Evolutionary conservation across 2,113 vertebrate genomes (phyloP), one percentile per base, ranked within the genome.

Genomic region (Alces alces): DNA sequence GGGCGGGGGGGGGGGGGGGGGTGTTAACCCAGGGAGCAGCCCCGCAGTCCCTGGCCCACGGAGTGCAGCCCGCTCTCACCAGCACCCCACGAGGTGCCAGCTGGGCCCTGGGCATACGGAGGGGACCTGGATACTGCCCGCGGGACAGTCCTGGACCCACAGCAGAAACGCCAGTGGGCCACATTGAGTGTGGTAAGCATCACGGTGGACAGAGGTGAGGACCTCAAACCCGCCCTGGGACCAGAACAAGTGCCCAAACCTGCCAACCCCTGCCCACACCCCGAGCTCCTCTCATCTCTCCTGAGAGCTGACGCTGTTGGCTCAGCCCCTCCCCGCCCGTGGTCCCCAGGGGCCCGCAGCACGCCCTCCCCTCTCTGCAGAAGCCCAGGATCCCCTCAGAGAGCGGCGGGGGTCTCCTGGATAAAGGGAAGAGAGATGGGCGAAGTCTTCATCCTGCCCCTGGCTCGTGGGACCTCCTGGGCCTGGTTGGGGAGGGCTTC

Each of bases 11-110:
- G n/a, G n/a, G n/a, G n/a, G n/a, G n/a, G 11, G 45, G 54, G 47
- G 5, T 0, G 14, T 12, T 43, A 7, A 27, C 6, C 21, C 30
- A 17, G 54, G 0, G 2, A 66, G n/a, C 8, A n/a, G 25, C 43
- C 0, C 1, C 0, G 0, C 1, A 19, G 14, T 7, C 13, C 14
- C 50, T 4, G 43, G 52, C 3, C 30, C 8, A 0, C 0, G 23
- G 17, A 64, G 58, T 1, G 21, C 15, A 19, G 28, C 10, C 12
- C 1, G 0, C 52, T 23, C 2, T 19, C 13, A 12, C 54, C 11
- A 85, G 79, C 70, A 47, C 3, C 17, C 83, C 2, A 2, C 5
- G 0, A 21, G 50, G 39, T 5, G 50, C 58, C 73, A 4, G 21
- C 36, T 12, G 33, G 14, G 33, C 21, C n/a, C n/a, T n/a, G 15